phyloP scores from a whole-genome alignment of 2,888 invertebrate genomes.

The Cistogaster globosa region DNA sequence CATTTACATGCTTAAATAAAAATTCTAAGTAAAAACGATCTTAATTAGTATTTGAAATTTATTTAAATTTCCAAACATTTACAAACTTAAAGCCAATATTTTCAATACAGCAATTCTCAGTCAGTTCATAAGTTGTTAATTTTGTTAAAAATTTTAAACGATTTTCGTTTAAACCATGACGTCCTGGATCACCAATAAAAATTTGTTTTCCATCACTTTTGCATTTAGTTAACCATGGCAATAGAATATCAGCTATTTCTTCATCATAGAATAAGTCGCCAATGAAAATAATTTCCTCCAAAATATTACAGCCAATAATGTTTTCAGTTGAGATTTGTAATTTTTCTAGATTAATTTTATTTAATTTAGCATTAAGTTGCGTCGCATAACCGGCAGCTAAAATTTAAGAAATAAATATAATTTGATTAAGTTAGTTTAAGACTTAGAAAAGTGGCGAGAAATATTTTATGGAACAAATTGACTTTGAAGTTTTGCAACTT shows the following conservation, averaged over 20 bases:
- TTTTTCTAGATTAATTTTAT: constrained; percentile 80
- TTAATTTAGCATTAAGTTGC: constrained; percentile 84
- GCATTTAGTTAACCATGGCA: constrained; percentile 84
- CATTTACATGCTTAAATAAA: too few species aligned
- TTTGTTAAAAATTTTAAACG: constrained; percentile 81
- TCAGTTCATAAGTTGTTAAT: constrained; percentile 83
- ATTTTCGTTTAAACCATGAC: constrained; percentile 84
- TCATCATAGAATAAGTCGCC: constrained; percentile 89
- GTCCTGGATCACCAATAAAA: constrained; percentile 86
- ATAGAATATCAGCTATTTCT: constrained; percentile 84
- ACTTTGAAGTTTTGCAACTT: too few species aligned
- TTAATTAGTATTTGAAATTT: constrained; percentile 1
- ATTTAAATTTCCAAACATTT: constrained; percentile 82
- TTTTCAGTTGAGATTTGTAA: constrained; percentile 80
- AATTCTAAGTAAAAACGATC: too few species aligned
- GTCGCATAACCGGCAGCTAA: constrained; percentile 84
- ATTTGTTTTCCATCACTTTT: constrained; percentile 79
- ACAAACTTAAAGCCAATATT: constrained; percentile 85
- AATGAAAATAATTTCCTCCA: constrained; percentile 85
- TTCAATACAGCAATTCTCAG: constrained; percentile 83
- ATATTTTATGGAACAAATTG: too few species aligned
- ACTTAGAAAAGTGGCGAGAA: too few species aligned
- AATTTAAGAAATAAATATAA: background rate
- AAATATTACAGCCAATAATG: constrained; percentile 83
- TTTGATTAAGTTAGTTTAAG: background rate